Conservation (phyloP, 2,888 invertebrate genomes). For the Ptilodon capucinus region DNA sequence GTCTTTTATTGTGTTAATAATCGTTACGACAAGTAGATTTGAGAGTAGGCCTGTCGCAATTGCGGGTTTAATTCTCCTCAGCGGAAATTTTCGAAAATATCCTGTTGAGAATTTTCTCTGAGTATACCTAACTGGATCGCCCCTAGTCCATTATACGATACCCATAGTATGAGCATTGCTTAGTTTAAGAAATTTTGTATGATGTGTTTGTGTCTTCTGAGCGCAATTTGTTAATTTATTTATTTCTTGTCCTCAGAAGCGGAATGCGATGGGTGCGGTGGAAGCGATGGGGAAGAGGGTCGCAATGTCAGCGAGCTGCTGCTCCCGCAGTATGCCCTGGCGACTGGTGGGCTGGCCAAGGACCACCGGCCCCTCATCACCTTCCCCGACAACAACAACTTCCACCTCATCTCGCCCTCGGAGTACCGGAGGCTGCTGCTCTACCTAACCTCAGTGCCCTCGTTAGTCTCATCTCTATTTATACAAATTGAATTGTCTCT, state of each 20-base stretch:
- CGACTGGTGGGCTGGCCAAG: conserved; percentile 96
- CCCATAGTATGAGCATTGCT: no score
- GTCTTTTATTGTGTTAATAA: no score
- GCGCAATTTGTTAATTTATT: background rate
- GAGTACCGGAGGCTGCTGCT: conserved; percentile 96
- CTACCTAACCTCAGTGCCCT: conserved; percentile 97
- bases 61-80: no score
- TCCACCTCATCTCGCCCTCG: conserved; percentile 90
- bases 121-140: no score
- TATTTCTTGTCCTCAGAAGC: conserved; percentile 63
- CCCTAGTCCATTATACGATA: no score
- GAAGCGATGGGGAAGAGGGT: conserved; percentile 85
- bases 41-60: no score
- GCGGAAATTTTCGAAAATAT: no score
- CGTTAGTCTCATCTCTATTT: conserved; percentile 88
- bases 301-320: conserved; percentile 93
- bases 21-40: no score
- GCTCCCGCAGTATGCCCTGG: conserved; percentile 93
- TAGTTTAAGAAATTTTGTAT: no score
- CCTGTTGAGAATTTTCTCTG: no score
- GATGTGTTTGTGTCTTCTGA: no score
- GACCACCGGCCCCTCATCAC: conserved; percentile 97
- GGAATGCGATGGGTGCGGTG: conserved; percentile 77
- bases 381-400: conserved; percentile 96
- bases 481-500: no score